Evolutionary conservation across 2,888 invertebrate species (phyloP).

Genomic region (Hoplodrina ambigua): DNA sequence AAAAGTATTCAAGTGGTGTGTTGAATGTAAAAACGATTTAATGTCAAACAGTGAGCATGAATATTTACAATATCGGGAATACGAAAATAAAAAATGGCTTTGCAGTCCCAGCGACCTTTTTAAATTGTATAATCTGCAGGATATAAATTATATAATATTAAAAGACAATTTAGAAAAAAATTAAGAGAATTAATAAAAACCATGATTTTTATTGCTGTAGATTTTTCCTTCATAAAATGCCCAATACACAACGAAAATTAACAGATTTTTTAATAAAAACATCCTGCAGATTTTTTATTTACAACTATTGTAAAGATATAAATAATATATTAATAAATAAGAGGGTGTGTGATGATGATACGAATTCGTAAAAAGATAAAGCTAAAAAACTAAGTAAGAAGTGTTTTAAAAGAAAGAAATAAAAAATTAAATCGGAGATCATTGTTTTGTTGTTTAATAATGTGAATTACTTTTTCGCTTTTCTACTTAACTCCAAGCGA

Average conservation of each 20-base stretch:
- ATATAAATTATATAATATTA: slow-evolving; percentile 11
- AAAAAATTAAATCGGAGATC: no score
- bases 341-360: slow-evolving; percentile 8
- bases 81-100: slow-evolving; percentile 16
- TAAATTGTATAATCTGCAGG: slow-evolving; percentile 19
- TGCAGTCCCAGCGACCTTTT: slow-evolving; percentile 13
- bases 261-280: slow-evolving; percentile 15
- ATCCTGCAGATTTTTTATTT: slow-evolving; percentile 17
- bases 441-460: no score
- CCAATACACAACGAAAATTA: background rate
- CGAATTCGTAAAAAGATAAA: background rate
- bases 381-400: background rate
- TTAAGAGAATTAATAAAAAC: slow-evolving; percentile 4
- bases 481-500: no score
- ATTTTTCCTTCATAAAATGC: background rate
- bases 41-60: background rate
- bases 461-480: no score
- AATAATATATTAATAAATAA: slow-evolving; percentile 12
- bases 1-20: slow-evolving; percentile 16
- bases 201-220: background rate
- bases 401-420: no score
- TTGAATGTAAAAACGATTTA: background rate
- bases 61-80: background rate
- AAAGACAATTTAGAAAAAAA: slow-evolving; percentile 42
- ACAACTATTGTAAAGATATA: slow-evolving; percentile 4